A percentile compares a stretch with the other conserved stretches of the same genome.
Evolutionary conservation across 2,888 invertebrate species (phyloP).

Genomic region (Drosophila monieri): DNA sequence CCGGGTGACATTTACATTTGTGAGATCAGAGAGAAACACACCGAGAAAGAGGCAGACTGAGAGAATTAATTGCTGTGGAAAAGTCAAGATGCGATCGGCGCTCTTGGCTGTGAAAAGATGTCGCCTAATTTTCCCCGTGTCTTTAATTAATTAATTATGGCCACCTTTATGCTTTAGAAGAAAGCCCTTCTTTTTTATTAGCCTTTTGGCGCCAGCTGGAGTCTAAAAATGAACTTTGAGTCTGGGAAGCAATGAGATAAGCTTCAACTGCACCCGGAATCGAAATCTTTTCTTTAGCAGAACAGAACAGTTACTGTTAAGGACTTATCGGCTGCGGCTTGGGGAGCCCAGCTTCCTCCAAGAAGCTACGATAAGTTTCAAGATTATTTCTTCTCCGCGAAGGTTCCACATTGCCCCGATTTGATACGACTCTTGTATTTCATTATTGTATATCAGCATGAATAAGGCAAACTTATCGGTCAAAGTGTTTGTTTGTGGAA

Average conservation of each 20-base stretch:
- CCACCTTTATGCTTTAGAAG: conserved; percentile 20
- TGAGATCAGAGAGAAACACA: conserved; percentile 52
- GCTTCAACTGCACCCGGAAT: conserved; percentile 29
- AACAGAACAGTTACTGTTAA: conserved; percentile 13
- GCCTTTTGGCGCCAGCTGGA: conserved; percentile 30
- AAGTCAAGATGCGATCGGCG: conserved; percentile 56
- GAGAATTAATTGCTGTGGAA: conserved; percentile 74
- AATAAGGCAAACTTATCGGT: conserved; percentile 60
- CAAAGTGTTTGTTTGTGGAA: conserved; percentile 12
- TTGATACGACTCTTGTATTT: conserved; percentile 10
- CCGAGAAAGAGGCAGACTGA: conserved; percentile 4
- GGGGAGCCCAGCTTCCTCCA: conserved; percentile 28
- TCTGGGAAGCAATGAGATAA: conserved; percentile 35
- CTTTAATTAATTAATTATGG: conserved; percentile 74
- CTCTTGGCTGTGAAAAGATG: conserved; percentile 69
- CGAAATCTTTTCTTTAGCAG: conserved; percentile 23
- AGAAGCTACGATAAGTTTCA: conserved; percentile 13
- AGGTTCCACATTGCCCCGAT: conserved; percentile 33
- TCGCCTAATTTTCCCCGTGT: conserved; percentile 71
- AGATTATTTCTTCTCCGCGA: conserved; percentile 28
- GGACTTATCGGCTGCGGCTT: conserved; percentile 12
- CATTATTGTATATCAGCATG: conserved; percentile 40
- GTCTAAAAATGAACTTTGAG: conserved; percentile 6
- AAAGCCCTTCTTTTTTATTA: conserved; percentile 47
- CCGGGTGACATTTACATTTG: conserved; percentile 69